Base-by-base conservation (phyloP, 2,113 vertebrate genomes). In the Calonectris borealis region DNA sequence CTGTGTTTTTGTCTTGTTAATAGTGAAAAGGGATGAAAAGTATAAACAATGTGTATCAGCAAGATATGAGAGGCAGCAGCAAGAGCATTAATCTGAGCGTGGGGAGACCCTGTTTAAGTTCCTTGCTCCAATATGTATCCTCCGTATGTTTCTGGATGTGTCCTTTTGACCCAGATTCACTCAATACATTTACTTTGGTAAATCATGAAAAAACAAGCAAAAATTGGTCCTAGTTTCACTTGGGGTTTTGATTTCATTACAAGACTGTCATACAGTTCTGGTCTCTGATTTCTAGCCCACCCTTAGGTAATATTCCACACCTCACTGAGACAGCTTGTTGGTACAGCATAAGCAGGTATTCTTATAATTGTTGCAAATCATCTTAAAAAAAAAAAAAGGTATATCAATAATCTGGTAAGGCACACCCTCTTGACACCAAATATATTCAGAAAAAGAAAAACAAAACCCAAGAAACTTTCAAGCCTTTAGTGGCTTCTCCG, bases 301-400 rank as follows among this genome's bases (percentile, higher is more conserved):
- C 27, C 16, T 86, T 70, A 73, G 27, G 31, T 52, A 82, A 70
- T 34, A 44, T 25, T 71, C 55, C 13, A 61, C 26, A 78, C 22
- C 57, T 95, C 25, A n/a, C 22, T 51, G 51, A 73, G 27, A 62
- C 1, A 58, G 36, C 25, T 54, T 70, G 16, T 54, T 60, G 64
- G 26, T 49, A 48, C 13, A 42, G 46, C 15, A 62, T 49, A 54
- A 70, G 6, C n/a, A 61, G 12, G 42, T 78, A 58, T 57, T 49
- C 36, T 58, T 40, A 70, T 2, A 46, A 34, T 11, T 70, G 8
- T 22, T 83, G 32, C 6, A 88, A 69, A 65, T 77, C 13, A 34
- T 4, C 0, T 7, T 0, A 13, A 3, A 7, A 16, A 16, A n/a
- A 61, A 27, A 26, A 44, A 13, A 11, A 27, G 3, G 1, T 61